These are phyloP conservation scores for Montipora efflorescens DNA, from an alignment of 64 coral and sea anemone species.

Conservation along the genomic window DNA sequence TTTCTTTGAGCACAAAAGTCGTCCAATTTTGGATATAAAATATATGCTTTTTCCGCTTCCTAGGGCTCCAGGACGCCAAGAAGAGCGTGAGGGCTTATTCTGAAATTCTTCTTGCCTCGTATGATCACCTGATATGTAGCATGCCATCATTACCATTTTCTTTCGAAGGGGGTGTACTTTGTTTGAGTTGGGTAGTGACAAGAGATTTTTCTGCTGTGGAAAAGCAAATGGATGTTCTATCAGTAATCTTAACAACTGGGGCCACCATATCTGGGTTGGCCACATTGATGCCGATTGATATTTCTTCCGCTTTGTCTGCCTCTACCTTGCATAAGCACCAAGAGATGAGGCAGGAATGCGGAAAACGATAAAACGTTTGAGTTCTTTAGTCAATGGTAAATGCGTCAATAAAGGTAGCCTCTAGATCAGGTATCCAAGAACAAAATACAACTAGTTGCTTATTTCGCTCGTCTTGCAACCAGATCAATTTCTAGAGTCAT, in stretches of 20 bases:
- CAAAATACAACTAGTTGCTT: slow-evolving; percentile 26
- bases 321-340: slow-evolving; percentile 12
- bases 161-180: slow-evolving; percentile 19
- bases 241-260: not conserved
- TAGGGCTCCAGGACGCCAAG: slow-evolving; percentile 17
- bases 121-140: slow-evolving; percentile 11
- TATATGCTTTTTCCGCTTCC: not conserved
- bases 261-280: slow-evolving; percentile 23
- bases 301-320: not conserved
- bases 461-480: not conserved
- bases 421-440: slow-evolving; percentile 68
- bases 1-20: not conserved
- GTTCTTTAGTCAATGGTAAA: slow-evolving; percentile 29
- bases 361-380: slow-evolving; percentile 47
- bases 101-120: not conserved
- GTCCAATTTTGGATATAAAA: slow-evolving; percentile 13
- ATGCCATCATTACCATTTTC: slow-evolving; percentile 16
- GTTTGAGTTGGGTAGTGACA: not conserved
- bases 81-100: not conserved
- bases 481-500: not conserved
- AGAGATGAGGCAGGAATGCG: slow-evolving; percentile 40
- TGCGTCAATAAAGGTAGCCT: slow-evolving; percentile 27
- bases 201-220: not conserved
- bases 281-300: not conserved
- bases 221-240: not conserved